Conservation (phyloP, 2,113 vertebrate genomes). For the Ophiodon elongatus region DNA sequence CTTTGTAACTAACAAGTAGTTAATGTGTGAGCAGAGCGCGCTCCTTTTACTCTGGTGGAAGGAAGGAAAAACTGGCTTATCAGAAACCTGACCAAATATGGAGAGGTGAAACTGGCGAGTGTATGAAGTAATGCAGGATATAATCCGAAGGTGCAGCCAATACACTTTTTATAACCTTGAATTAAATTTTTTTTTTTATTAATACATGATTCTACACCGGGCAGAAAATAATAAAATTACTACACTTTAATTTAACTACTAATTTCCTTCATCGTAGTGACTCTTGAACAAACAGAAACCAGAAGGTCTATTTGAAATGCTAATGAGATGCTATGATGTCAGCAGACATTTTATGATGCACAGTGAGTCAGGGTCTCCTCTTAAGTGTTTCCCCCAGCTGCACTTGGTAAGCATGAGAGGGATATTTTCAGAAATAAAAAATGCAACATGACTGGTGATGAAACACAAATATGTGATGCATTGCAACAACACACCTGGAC, state of each 20-base stretch:
- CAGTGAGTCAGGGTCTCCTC: slow-evolving; percentile 12
- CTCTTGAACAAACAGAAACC: slow-evolving; percentile 24
- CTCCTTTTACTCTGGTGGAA: slow-evolving; percentile 68
- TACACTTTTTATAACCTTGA: slow-evolving; percentile 30
- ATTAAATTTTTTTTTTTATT: background rate
- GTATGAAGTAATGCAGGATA: slow-evolving; percentile 72
- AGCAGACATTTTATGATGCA: slow-evolving; percentile 22
- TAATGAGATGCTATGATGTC: slow-evolving; percentile 47
- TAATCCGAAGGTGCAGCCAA: slow-evolving; percentile 49
- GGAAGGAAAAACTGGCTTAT: slow-evolving; percentile 86
- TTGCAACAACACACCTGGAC: slow-evolving; percentile 37
- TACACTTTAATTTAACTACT: background rate
- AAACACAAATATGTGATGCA: slow-evolving; percentile 44
- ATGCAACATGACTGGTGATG: slow-evolving; percentile 11
- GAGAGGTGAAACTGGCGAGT: slow-evolving; percentile 80
- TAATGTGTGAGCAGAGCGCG: slow-evolving; percentile 78
- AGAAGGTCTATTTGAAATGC: slow-evolving; percentile 46
- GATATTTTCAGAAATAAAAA: background rate
- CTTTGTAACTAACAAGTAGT: slow-evolving; percentile 48
- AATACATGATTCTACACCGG: background rate
- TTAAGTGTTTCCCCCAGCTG: background rate
- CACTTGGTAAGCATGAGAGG: background rate
- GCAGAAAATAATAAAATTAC: background rate
- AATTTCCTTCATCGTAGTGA: background rate
- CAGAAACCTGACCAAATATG: slow-evolving; percentile 83